phyloP scores from a whole-genome alignment of 2,888 invertebrate genomes.

The Phymatocera aterrima region DNA sequence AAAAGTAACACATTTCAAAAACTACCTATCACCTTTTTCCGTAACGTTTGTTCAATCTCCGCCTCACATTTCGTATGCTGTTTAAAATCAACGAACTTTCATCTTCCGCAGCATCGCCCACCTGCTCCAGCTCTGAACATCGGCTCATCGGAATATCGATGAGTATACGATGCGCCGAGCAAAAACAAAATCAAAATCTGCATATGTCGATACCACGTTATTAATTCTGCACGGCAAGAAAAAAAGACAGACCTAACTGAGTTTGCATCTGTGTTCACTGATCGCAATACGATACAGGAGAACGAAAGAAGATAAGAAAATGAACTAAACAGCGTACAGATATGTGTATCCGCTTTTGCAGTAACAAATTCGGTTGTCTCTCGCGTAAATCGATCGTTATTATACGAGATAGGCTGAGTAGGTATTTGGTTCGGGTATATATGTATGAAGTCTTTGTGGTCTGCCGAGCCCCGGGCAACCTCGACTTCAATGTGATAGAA shows the following conservation, averaged over 20 bases:
- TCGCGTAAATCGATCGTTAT: background rate
- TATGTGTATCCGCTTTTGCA: background rate
- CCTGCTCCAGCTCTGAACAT: background rate
- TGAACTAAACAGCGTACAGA: too few species aligned
- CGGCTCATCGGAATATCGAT: background rate
- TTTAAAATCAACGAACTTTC: background rate
- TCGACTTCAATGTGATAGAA: background rate
- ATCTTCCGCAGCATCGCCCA: background rate
- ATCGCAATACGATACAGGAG: too few species aligned
- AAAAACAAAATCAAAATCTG: background rate
- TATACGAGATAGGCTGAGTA: background rate
- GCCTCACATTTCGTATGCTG: background rate
- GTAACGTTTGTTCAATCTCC: background rate
- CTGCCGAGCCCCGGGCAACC: background rate
- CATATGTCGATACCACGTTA: background rate
- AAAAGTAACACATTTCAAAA: background rate
- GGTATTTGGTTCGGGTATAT: background rate
- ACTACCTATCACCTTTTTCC: background rate
- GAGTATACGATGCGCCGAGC: background rate
- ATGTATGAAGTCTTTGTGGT: slow-evolving; percentile 7
- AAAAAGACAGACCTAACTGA: background rate
- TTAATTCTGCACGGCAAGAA: background rate
- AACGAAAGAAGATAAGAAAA: too few species aligned
- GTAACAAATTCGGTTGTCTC: background rate
- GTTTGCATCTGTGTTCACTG: background rate